Evolutionary conservation across 2,888 invertebrate genomes (phyloP).

Genomic region (Drosophila pseudotakahashii): DNA sequence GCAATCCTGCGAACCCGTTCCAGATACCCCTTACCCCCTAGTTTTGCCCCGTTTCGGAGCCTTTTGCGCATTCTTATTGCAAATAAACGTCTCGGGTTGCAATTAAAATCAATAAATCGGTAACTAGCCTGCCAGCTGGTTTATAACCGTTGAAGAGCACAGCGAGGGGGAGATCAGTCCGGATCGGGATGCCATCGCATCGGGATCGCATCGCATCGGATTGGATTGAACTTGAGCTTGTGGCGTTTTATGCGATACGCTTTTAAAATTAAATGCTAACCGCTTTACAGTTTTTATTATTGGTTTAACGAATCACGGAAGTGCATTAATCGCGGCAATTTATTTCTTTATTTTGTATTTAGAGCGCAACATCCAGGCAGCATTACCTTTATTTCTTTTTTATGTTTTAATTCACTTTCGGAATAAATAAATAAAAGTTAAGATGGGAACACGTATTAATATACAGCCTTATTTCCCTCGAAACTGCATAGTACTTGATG

Average conservation of each 20-base stretch:
- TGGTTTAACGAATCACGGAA: constrained; percentile 50
- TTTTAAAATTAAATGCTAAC: constrained; percentile 61
- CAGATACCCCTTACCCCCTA: background rate
- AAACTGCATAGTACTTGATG: background rate
- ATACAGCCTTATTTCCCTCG: background rate
- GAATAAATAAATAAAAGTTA: background rate
- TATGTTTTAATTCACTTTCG: background rate
- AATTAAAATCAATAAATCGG: constrained; percentile 82
- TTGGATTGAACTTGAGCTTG: constrained; percentile 9
- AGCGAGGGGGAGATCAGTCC: constrained; percentile 23
- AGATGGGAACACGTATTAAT: no score
- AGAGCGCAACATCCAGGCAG: background rate
- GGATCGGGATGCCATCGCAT: constrained; percentile 12
- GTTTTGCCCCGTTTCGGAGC: constrained; percentile 44
- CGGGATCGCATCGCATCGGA: background rate
- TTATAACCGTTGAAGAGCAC: constrained; percentile 66
- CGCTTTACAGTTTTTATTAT: constrained; percentile 57
- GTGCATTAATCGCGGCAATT: constrained; percentile 14
- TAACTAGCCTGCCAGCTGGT: constrained; percentile 78
- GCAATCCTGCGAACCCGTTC: constrained; percentile 9
- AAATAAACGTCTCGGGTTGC: constrained; percentile 82
- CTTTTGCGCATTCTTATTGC: constrained; percentile 73
- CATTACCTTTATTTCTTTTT: background rate
- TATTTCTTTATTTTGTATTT: constrained; percentile 3
- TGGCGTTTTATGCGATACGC: constrained; percentile 43